Base-by-base conservation (phyloP, 2,888 invertebrate species). In the Drosophila lacicola region DNA sequence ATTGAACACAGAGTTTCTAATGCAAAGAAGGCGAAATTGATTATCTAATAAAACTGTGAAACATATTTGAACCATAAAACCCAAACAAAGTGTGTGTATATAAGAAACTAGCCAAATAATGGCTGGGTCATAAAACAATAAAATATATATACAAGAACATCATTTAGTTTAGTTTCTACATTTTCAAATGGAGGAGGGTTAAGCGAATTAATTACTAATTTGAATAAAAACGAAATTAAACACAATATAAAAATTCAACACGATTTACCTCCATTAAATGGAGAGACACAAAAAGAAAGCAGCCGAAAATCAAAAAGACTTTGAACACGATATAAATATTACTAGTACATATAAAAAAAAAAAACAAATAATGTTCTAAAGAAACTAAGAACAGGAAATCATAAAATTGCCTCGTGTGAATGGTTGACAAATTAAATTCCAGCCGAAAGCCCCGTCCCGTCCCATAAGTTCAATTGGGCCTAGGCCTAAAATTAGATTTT, bases 401-500 rank as follows among this genome's bases (percentile, higher is more conserved):
- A 50, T 74, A 39, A 74, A 58, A 56, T 17, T 37, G 47, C 17
- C 25, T 37, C 14, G 13, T 37, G 39, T 29, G 46, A 77, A 33
- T 58, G 61, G 70, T 54, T 75, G 56, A 62, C 49, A 74, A 61
- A 64, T 41, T 17, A 49, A 74, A 60, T 70, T 71, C 69, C 68
- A 79, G 55, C 45, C 33, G 14, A 69, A 21, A 54, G 54, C 41
- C 21, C 49, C 29, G 29, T 29, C 29, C 29, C 29, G 29, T 29
- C 29, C 19, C 51, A 33, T 44, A 47, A 62, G 65, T 29, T 45
- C 54, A 54, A 62, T 73, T 66, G 61, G 65, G 36, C 54, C 61
- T 58, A 45, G 37, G 41, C 39, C 61, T 87, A 87, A 65, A 67
- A 71, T 82, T 84, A 84, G 77, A 67, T 54, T 42, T 47, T 5